Evolutionary conservation across 2,797 vertebrate genomes (phyloP), one percentile per base, ranked within the genome.

Genomic region (Cyprinodon diabolis): DNA sequence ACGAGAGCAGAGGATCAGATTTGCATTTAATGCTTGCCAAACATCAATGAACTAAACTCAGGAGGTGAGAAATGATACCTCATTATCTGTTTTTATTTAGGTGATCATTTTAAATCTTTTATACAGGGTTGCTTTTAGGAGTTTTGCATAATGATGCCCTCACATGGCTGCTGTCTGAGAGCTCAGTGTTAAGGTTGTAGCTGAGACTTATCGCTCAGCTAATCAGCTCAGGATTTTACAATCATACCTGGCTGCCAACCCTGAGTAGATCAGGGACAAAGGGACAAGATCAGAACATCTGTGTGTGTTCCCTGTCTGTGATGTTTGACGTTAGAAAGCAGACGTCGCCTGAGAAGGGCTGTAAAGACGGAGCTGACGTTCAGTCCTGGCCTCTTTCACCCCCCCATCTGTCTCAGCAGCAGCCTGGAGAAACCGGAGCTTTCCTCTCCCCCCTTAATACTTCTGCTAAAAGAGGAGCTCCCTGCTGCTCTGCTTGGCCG

Each of bases 151-250:
- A 14, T 57, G 25, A 72, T 66, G 68, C 47, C 6, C 69, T 87
- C 85, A 86, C 84, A 79, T 57, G 80, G 72, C 78, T 81, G 69
- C 43, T 12, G 66, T 68, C 76, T 76, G 68, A 80, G 52, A 66
- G 60, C 76, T 77, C 1, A 4, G 58, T 10, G 4, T 47, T 23
- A 48, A 87, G 86, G 87, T 90, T 82, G 82, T 71, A 85, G 84
- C 80, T 58, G 75, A 80, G 84, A 84, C 76, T 88, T 83, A 78
- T 1, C 77, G 76, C 75, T 63, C 69, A 86, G 82, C 72, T 87
- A 84, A 91, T 92, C 76, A 83, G 86, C 84, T 88, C 80, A 79
- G 84, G 83, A 82, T 82, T 86, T 79, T 71, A 84, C 74, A 86
- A 89, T 87, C 81, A 6, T 66, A 78, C 75, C 68, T 81, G 84